Evolutionary conservation across 2,888 invertebrate species (phyloP).

Genomic region (Vesta saturnalis): DNA sequence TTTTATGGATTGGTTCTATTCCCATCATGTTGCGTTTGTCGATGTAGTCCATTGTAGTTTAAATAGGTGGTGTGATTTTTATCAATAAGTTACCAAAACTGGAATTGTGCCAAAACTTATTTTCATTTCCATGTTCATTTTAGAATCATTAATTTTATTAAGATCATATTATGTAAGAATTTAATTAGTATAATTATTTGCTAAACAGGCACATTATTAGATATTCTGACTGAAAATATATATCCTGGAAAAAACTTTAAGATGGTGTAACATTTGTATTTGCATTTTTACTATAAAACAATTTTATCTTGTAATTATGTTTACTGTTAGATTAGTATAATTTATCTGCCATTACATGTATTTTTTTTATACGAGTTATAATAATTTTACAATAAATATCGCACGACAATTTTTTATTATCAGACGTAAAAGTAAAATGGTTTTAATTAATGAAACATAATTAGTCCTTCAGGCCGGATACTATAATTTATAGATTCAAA

Average conservation of each 20-base stretch:
- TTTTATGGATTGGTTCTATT: slow-evolving; percentile 96
- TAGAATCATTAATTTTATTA: not conserved
- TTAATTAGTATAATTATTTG: no score
- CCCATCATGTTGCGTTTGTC: slow-evolving; percentile 92
- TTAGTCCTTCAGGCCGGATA: no score
- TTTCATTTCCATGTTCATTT: not conserved
- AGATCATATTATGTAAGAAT: not conserved
- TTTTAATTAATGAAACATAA: no score
- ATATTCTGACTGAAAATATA: not conserved
- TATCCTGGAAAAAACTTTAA: not conserved
- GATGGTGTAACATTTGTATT: no score
- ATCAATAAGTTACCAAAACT: slow-evolving; percentile 31
- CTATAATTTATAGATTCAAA: no score
- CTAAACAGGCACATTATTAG: no score
- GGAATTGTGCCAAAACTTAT: slow-evolving; percentile 35
- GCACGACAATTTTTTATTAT: no score
- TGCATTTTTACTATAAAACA: not conserved
- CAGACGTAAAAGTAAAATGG: no score
- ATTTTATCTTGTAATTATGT: not conserved
- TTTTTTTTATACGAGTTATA: not conserved
- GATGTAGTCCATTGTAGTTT: slow-evolving; percentile 59
- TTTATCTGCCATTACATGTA: slow-evolving; percentile 14
- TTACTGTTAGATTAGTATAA: slow-evolving; percentile 1
- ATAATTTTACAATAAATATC: slow-evolving; percentile 1
- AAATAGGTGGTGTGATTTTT: slow-evolving; percentile 26